phyloP scores from a whole-genome alignment of 2,888 invertebrate species.

The Eristalinus sepulchralis region DNA sequence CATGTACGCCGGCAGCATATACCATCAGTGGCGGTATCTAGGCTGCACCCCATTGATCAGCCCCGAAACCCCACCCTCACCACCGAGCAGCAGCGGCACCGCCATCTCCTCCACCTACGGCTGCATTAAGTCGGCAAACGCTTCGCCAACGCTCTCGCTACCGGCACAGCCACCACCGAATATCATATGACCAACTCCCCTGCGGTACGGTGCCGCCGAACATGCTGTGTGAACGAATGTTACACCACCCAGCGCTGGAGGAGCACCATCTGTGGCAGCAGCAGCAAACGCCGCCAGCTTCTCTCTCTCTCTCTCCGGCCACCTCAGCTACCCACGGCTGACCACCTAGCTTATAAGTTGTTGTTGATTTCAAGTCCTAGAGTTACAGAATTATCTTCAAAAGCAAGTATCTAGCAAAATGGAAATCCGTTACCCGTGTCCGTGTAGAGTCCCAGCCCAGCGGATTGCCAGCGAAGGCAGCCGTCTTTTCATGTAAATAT shows the following conservation, averaged over 20 bases:
- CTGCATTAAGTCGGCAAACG: constrained; percentile 79
- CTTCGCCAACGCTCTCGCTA: constrained; percentile 77
- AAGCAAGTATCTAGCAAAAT: constrained; percentile 19
- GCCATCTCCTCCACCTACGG: constrained; percentile 78
- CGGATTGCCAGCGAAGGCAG: background rate
- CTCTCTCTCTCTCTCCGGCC: background rate
- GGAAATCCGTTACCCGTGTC: background rate
- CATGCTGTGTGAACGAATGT: constrained; percentile 76
- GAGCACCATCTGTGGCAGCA: background rate
- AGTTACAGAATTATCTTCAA: constrained; percentile 43
- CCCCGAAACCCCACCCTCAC: constrained; percentile 80
- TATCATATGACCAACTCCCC: constrained; percentile 81
- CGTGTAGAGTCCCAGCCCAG: background rate
- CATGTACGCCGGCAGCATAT: constrained; percentile 80
- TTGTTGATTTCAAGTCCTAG: constrained; percentile 59
- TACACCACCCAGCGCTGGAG: constrained; percentile 31
- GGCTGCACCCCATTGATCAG: constrained; percentile 78
- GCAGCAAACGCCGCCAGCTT: background rate
- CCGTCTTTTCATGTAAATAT: constrained; percentile 51
- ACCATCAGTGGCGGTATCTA: constrained; percentile 81
- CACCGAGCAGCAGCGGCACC: constrained; percentile 79
- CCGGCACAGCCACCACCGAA: constrained; percentile 77
- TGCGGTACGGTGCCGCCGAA: constrained; percentile 80
- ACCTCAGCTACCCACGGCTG: background rate
- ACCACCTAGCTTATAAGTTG: constrained; percentile 37